Evolutionary conservation across 2,797 vertebrate genomes (phyloP).

Genomic region (Poecilia wingei): DNA sequence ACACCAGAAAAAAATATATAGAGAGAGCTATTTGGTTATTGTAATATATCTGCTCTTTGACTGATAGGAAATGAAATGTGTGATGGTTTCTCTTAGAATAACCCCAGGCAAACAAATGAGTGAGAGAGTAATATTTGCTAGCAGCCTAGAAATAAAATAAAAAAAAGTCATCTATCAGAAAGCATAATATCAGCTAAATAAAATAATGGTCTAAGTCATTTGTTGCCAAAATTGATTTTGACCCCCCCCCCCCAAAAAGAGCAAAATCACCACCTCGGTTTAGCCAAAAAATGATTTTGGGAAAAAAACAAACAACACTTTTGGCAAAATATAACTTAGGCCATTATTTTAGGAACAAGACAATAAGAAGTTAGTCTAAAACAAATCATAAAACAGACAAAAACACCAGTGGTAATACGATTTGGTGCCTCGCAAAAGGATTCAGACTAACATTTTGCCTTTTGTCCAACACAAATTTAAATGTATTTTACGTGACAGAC

Average conservation of each 20-base stretch:
- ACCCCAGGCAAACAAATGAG: not conserved
- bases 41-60: not conserved
- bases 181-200: not conserved
- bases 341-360: too few species aligned
- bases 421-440: not conserved
- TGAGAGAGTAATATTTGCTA: not conserved
- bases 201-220: too few species aligned
- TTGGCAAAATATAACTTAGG: too few species aligned
- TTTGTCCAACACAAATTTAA: not conserved
- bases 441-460: not conserved
- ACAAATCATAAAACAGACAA: not conserved
- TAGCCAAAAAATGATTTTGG: too few species aligned
- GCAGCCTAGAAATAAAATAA: not conserved
- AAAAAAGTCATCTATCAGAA: not conserved
- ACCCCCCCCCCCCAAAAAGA: too few species aligned
- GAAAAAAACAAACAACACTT: too few species aligned
- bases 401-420: not conserved
- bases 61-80: not conserved
- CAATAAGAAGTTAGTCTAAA: not conserved
- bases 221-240: too few species aligned
- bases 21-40: not conserved
- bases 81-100: not conserved
- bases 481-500: not conserved
- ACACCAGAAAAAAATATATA: not conserved
- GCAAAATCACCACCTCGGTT: too few species aligned